Conservation (phyloP, 2,888 invertebrate species). For the Eurytoma adleriae region DNA sequence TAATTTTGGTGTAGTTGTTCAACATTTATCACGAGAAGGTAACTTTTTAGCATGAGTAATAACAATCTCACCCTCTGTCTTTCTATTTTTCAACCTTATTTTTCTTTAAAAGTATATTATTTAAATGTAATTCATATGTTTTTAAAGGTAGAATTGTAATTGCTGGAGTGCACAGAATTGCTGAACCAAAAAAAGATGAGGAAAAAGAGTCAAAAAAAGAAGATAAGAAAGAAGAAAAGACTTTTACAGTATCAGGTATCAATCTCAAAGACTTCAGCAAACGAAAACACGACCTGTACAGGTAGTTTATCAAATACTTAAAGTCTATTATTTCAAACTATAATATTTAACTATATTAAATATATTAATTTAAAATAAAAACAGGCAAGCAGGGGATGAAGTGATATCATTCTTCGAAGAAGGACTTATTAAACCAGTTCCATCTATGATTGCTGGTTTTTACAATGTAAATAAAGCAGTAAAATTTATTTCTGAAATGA, state of each 20-base stretch:
- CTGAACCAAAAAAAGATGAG: slow-evolving; percentile 68
- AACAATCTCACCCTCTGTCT: too few relatives aligned
- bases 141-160: slow-evolving; percentile 66
- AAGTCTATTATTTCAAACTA: background rate
- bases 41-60: slow-evolving; percentile 31
- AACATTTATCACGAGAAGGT: slow-evolving; percentile 72
- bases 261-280: slow-evolving; percentile 77
- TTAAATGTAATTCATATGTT: slow-evolving; percentile 56
- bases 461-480: slow-evolving; percentile 81
- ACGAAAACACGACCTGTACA: slow-evolving; percentile 78
- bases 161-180: slow-evolving; percentile 71
- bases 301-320: slow-evolving; percentile 67
- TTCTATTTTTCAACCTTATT: slow-evolving; percentile 18
- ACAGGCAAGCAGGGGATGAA: slow-evolving; percentile 78
- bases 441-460: slow-evolving; percentile 78
- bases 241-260: slow-evolving; percentile 77
- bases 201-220: slow-evolving; percentile 71
- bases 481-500: slow-evolving; percentile 78
- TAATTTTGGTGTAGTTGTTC: slow-evolving; percentile 69
- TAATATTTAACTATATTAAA: slow-evolving; percentile 5
- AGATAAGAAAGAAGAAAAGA: slow-evolving; percentile 69
- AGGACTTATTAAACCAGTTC: slow-evolving; percentile 80
- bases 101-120: slow-evolving; percentile 38
- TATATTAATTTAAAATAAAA: background rate
- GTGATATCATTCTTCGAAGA: slow-evolving; percentile 81